These are phyloP conservation scores for Heliconius charithonia DNA, from an alignment of 2,888 invertebrate genomes.

Conservation along the genomic window DNA sequence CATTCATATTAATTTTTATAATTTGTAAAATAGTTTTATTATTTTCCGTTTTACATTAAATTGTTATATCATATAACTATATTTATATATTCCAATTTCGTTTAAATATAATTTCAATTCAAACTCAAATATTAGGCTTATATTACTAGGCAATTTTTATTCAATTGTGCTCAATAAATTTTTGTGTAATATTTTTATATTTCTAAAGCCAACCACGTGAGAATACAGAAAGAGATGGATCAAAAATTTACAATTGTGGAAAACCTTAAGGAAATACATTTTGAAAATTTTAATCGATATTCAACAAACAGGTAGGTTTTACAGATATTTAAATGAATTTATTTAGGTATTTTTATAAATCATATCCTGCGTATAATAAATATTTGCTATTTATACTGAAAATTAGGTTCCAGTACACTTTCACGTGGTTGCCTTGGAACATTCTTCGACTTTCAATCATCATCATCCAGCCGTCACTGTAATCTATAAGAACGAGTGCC, in stretches of 20 bases:
- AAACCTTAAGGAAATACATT: background rate
- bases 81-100: background rate
- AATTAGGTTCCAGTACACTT: background rate
- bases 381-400: background rate
- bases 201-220: slow-evolving; percentile 19
- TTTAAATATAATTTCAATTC: background rate
- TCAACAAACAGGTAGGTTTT: background rate
- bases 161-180: slow-evolving; percentile 17
- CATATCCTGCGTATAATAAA: background rate
- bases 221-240: background rate
- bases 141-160: background rate
- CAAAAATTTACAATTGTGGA: background rate
- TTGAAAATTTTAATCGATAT: background rate
- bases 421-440: slow-evolving; percentile 19
- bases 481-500: slow-evolving; percentile 72
- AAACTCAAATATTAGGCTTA: background rate
- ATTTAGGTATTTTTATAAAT: background rate
- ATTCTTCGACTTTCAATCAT: slow-evolving; percentile 30
- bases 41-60: background rate
- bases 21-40: background rate
- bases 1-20: slow-evolving; percentile 1
- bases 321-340: background rate
- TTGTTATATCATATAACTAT: background rate
- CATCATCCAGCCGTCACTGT: slow-evolving; percentile 58
- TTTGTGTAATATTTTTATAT: background rate